phyloP scores from a whole-genome alignment of 2,113 vertebrate genomes.

The Actenoides hombroni region DNA sequence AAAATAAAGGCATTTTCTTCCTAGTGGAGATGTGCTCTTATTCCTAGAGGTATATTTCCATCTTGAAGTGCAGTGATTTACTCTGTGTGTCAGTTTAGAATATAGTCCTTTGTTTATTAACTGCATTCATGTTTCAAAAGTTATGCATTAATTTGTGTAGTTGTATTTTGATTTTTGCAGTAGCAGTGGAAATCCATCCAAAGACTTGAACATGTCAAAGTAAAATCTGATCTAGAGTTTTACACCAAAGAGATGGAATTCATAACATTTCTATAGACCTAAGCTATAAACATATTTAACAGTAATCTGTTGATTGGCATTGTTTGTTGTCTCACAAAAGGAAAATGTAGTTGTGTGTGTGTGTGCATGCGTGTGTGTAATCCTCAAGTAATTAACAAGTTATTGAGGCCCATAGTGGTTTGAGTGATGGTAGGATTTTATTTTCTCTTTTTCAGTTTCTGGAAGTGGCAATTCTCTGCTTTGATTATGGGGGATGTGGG shows the following conservation, averaged over 20 bases:
- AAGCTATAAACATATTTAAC: slow-evolving; percentile 45
- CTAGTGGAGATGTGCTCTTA: not conserved
- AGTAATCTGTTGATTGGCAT: slow-evolving; percentile 62
- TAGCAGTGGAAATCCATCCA: slow-evolving; percentile 32
- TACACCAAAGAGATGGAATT: slow-evolving; percentile 33
- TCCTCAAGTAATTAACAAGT: slow-evolving; percentile 71
- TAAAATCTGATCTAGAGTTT: slow-evolving; percentile 57
- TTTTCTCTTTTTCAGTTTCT: slow-evolving; percentile 13
- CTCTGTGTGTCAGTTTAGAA: not conserved
- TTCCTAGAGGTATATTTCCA: not conserved
- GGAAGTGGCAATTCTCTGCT: not conserved
- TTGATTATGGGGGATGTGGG: not conserved
- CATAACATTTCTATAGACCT: slow-evolving; percentile 40
- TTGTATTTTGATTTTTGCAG: slow-evolving; percentile 17
- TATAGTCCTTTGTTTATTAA: slow-evolving; percentile 31
- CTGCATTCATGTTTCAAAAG: slow-evolving; percentile 4
- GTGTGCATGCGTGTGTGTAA: not conserved
- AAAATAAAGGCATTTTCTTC: not conserved
- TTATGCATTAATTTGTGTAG: not conserved
- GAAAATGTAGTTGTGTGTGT: not conserved
- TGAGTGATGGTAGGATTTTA: slow-evolving; percentile 20
- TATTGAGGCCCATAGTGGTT: slow-evolving; percentile 29
- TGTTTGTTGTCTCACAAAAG: slow-evolving; percentile 52
- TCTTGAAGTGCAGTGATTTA: not conserved
- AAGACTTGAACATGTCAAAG: slow-evolving; percentile 47